phyloP scores from a whole-genome alignment of 37 sponge, comb jelly and placozoan species.

The Halisarca cf. caerulea region DNA sequence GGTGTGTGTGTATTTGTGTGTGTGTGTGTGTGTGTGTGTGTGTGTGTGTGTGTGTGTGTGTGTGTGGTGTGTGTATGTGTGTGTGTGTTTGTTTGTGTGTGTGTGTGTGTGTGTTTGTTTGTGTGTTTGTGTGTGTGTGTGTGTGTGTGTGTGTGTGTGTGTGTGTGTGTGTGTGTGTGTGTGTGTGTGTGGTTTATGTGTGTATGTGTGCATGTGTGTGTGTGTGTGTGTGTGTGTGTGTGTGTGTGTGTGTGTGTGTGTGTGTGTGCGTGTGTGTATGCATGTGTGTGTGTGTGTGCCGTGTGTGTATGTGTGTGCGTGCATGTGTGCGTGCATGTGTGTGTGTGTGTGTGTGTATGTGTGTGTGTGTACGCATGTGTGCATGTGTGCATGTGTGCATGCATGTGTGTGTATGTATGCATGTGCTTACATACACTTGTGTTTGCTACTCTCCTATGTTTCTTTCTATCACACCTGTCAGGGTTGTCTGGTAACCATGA shows the following conservation, averaged over 20 bases:
- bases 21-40: not conserved
- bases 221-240: slow-evolving; percentile 28
- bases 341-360: too few relatives aligned
- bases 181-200: too few relatives aligned
- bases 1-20: too few relatives aligned
- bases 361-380: not conserved
- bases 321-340: slow-evolving; percentile 21
- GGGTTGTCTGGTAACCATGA: slow-evolving; percentile 60
- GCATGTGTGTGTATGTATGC: not conserved
- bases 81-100: not conserved
- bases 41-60: not conserved
- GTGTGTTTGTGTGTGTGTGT: not conserved
- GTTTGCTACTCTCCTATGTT: not conserved
- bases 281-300: slow-evolving; percentile 3
- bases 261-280: not conserved
- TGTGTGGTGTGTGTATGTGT: not conserved
- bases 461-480: not conserved
- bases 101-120: not conserved
- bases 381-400: slow-evolving; percentile 1
- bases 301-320: too few relatives aligned
- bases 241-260: too few relatives aligned
- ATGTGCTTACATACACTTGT: not conserved
- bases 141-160: not conserved
- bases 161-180: slow-evolving; percentile 27
- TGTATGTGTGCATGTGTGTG: not conserved